These are phyloP conservation scores for Heliothis subflexa DNA, from an alignment of 1,140 invertebrate genomes.

Conservation along the genomic window DNA sequence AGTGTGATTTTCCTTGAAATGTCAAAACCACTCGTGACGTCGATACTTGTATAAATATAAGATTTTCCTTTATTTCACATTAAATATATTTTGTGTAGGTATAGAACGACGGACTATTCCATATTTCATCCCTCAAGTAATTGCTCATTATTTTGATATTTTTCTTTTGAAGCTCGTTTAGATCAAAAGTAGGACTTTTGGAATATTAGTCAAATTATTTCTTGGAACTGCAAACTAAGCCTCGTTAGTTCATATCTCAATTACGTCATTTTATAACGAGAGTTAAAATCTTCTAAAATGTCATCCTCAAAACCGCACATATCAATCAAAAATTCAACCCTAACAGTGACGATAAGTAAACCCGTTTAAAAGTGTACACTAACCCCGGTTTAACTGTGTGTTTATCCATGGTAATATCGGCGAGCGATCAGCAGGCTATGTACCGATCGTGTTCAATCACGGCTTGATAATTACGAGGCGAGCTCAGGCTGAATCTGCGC, in stretches of 20 bases:
- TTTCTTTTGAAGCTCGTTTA: neutral
- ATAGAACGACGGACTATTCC: neutral
- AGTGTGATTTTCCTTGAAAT: slow-evolving; percentile 32
- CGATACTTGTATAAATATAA: slow-evolving; percentile 12
- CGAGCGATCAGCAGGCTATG: neutral
- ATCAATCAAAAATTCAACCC: too few relatives aligned
- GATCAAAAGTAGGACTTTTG: too few relatives aligned
- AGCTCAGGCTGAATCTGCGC: neutral
- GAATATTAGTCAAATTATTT: too few relatives aligned
- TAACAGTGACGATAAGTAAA: too few relatives aligned
- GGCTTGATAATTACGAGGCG: slow-evolving; percentile 7
- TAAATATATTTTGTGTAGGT: neutral
- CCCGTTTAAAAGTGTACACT: neutral
- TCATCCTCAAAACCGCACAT: too few relatives aligned
- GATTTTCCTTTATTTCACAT: slow-evolving; percentile 29
- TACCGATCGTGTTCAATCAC: slow-evolving; percentile 17
- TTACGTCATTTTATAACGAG: too few relatives aligned
- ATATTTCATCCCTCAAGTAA: slow-evolving; percentile 11
- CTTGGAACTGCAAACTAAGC: too few relatives aligned
- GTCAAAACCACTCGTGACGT: slow-evolving; percentile 36
- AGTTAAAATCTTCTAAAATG: too few relatives aligned
- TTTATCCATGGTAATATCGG: neutral
- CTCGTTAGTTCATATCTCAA: too few relatives aligned
- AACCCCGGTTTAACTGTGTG: neutral
- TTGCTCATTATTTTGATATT: slow-evolving; percentile 34